Evolutionary conservation across 2,113 vertebrate species (phyloP).

Genomic region (Protomyctophum bolini): DNA sequence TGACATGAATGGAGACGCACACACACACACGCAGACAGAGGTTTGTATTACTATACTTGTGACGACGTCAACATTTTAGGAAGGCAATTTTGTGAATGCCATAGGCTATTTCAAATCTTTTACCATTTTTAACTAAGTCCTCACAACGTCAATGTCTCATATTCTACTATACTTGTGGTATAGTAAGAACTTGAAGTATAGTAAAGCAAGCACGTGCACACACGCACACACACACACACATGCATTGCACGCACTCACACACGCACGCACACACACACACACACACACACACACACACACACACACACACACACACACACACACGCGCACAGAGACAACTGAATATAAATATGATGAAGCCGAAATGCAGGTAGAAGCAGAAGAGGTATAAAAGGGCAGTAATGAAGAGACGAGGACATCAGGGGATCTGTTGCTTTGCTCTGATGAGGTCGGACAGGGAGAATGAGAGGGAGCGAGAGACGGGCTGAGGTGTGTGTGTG

Average conservation of each 20-base stretch:
- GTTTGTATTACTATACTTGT: too few relatives aligned
- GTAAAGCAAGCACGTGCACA: constrained; percentile 16
- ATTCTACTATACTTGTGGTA: too few relatives aligned
- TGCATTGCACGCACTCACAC: not conserved
- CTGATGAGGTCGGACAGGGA: constrained; percentile 30
- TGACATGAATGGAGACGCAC: too few relatives aligned
- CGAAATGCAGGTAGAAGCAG: constrained; percentile 35
- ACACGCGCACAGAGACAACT: not conserved
- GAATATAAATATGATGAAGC: constrained; percentile 18
- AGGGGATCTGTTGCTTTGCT: constrained; percentile 63
- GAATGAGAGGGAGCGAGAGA: not conserved
- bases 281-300: constrained; percentile 7
- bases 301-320: constrained; percentile 15
- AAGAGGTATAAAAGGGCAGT: constrained; percentile 51
- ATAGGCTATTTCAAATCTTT: too few relatives aligned
- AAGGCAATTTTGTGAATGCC: too few relatives aligned
- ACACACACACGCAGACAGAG: too few relatives aligned
- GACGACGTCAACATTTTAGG: too few relatives aligned
- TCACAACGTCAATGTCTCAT: too few relatives aligned
- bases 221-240: not conserved
- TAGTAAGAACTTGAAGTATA: constrained; percentile 11
- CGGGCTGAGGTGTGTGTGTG: constrained; percentile 1
- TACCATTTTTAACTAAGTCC: too few relatives aligned
- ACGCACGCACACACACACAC: not conserved
- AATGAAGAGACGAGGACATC: constrained; percentile 57